Evolutionary conservation across 2,888 invertebrate species (phyloP).

Genomic region (Galerucella calmariensis): DNA sequence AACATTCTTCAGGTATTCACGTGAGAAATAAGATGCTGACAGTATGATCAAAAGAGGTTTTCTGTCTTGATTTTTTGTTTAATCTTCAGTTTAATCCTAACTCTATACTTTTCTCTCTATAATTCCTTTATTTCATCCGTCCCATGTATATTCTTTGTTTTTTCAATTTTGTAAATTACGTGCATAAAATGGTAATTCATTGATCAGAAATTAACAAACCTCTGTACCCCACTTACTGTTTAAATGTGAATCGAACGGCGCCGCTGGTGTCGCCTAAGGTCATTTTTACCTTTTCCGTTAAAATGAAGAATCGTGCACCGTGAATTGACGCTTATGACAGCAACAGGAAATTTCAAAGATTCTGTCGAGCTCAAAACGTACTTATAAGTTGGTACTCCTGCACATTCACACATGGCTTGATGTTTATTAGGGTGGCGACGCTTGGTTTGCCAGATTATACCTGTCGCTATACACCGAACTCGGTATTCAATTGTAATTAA

Average conservation of each 20-base stretch:
- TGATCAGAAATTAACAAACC: too few relatives aligned
- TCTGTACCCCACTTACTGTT: background rate
- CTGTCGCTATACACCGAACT: background rate
- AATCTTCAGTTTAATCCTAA: too few relatives aligned
- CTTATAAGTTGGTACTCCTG: conserved; percentile 52
- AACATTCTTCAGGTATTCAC: too few relatives aligned
- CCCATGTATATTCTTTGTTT: too few relatives aligned
- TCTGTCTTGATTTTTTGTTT: too few relatives aligned
- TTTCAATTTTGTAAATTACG: too few relatives aligned
- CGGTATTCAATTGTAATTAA: conserved; percentile 15
- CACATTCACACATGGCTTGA: conserved; percentile 51
- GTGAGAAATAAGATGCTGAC: too few relatives aligned
- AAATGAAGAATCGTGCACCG: conserved; percentile 55
- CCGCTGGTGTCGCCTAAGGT: conserved; percentile 23
- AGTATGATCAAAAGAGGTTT: too few relatives aligned
- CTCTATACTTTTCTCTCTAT: too few relatives aligned
- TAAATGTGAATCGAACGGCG: background rate
- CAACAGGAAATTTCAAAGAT: conserved; percentile 60
- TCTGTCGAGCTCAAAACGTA: conserved; percentile 47
- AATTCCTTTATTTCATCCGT: too few relatives aligned
- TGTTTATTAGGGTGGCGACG: conserved; percentile 46
- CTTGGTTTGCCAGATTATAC: conserved; percentile 45
- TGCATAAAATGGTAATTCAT: too few relatives aligned
- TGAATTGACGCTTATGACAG: conserved; percentile 62
- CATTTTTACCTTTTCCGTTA: conserved; percentile 53